These are phyloP conservation scores for Eumerus sabulonum DNA, from an alignment of 2,888 invertebrate genomes.

Conservation along the genomic window DNA sequence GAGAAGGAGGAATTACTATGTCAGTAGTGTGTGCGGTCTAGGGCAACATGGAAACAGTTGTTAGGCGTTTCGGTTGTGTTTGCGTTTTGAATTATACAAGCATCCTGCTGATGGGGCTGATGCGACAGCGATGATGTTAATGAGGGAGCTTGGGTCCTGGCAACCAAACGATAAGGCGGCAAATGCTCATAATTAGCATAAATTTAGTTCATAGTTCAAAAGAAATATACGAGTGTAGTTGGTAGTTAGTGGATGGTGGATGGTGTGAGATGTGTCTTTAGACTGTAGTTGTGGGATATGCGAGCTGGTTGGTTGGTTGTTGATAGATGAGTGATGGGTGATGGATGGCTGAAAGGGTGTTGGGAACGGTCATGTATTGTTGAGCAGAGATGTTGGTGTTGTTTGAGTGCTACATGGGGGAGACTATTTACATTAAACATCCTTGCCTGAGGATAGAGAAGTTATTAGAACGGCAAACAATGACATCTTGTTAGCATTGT, in stretches of 20 bases:
- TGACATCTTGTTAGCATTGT: slow-evolving; percentile 39
- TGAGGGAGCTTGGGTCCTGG: slow-evolving; percentile 51
- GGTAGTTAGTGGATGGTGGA: too few species aligned
- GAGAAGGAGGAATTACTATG: slow-evolving; percentile 38
- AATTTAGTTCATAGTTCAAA: slow-evolving; percentile 61
- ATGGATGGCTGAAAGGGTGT: slow-evolving; percentile 15
- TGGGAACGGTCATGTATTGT: slow-evolving; percentile 16
- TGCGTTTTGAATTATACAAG: slow-evolving; percentile 58
- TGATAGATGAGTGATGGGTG: too few species aligned
- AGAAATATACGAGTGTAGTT: slow-evolving; percentile 43
- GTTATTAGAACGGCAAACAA: slow-evolving; percentile 17
- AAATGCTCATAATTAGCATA: slow-evolving; percentile 67
- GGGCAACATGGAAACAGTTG: slow-evolving; percentile 42
- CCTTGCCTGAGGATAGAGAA: slow-evolving; percentile 33
- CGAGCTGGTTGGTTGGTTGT: slow-evolving; percentile 10
- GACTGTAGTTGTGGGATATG: too few species aligned
- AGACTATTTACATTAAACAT: slow-evolving; percentile 30
- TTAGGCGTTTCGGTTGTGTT: slow-evolving; percentile 48
- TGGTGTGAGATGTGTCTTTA: too few species aligned
- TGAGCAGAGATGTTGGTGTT: background rate
- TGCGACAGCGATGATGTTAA: slow-evolving; percentile 61
- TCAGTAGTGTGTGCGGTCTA: slow-evolving; percentile 35
- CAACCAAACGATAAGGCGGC: slow-evolving; percentile 63
- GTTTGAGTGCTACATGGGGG: background rate
- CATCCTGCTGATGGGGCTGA: slow-evolving; percentile 64